These are phyloP conservation scores for Aramus guarauna DNA, from an alignment of 2,113 vertebrate species.

Conservation along the genomic window DNA sequence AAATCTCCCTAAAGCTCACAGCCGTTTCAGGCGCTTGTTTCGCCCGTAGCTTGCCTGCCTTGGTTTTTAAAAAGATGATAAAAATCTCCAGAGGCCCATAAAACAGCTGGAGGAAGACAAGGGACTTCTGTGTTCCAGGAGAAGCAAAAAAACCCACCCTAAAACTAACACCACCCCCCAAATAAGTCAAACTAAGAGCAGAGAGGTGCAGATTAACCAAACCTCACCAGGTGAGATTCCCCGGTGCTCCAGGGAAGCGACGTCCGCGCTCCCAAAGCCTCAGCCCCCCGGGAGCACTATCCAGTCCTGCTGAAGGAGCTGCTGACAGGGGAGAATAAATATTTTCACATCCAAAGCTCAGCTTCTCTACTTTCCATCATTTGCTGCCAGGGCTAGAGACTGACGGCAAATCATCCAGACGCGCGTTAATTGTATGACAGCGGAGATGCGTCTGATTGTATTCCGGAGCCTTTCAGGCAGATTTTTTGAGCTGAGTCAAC, in stretches of 20 bases:
- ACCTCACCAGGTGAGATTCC: background rate
- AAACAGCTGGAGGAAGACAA: background rate
- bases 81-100: background rate
- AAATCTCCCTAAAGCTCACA: background rate
- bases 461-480: no score
- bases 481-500: background rate
- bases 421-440: rapidly evolving
- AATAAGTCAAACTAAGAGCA: background rate
- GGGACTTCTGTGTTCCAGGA: background rate
- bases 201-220: rapidly evolving
- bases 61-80: background rate
- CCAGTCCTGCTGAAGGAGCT: background rate
- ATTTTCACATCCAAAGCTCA: background rate
- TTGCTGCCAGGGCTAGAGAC: background rate
- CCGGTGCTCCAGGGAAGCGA: rapidly evolving
- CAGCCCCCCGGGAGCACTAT: background rate
- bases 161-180: no score
- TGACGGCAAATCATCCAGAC: background rate
- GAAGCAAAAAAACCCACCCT: background rate
- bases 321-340: background rate
- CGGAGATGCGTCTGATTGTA: rapidly evolving
- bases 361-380: background rate
- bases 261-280: background rate
- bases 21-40: background rate
- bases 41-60: background rate